Evolutionary conservation across 2,797 vertebrate species (phyloP).

Genomic region (Alcedo quadribrachys): DNA sequence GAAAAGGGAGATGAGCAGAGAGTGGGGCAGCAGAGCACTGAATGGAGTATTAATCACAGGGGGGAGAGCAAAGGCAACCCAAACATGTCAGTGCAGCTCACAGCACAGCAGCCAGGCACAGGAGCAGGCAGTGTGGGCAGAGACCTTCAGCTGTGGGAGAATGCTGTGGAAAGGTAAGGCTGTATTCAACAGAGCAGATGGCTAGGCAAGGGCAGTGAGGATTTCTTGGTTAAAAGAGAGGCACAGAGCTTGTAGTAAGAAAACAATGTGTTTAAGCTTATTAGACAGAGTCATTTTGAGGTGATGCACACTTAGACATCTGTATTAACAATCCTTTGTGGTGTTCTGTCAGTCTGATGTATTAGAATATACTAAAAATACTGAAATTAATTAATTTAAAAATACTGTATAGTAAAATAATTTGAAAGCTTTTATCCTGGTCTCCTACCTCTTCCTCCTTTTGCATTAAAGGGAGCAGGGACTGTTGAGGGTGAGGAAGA

Average conservation of each 20-base stretch:
- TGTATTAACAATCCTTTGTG: not conserved
- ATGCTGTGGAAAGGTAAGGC: constrained; percentile 79
- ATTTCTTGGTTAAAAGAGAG: not conserved
- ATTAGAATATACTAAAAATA: not conserved
- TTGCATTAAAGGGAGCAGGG: not conserved
- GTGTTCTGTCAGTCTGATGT: not conserved
- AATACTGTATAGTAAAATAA: not conserved
- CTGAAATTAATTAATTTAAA: not conserved
- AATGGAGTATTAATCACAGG: constrained; percentile 26
- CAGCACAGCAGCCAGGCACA: not conserved
- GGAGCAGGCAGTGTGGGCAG: not conserved
- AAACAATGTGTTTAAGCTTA: not conserved
- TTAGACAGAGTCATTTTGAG: not conserved
- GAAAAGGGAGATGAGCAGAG: constrained; percentile 45
- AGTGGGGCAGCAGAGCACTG: constrained; percentile 11
- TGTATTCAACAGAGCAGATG: not conserved
- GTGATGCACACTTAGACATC: not conserved
- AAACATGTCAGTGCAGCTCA: not conserved
- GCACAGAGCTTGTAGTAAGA: not conserved
- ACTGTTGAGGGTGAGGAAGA: too few species aligned
- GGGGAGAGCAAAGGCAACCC: constrained; percentile 2
- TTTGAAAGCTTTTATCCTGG: not conserved
- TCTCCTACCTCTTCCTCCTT: not conserved
- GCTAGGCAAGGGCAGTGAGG: not conserved
- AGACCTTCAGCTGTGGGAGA: constrained; percentile 21